Evolutionary conservation across 1,140 invertebrate genomes (phyloP).

Genomic region (Drosophila grimshawi): DNA sequence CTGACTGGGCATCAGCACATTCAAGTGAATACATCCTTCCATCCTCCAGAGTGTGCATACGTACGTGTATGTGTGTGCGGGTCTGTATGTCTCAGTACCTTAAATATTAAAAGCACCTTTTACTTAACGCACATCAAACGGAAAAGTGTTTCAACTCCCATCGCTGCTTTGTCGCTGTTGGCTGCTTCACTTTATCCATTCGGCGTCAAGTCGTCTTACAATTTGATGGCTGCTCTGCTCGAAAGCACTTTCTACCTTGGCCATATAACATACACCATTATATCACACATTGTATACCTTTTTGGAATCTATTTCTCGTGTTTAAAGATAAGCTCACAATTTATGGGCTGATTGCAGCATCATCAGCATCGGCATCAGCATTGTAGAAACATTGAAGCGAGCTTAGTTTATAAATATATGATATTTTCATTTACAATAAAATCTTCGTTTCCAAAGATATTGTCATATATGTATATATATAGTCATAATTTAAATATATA

Average conservation of each 20-base stretch:
- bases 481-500: no score
- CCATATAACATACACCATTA: neutral
- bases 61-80: constrained; percentile 24
- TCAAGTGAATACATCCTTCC: constrained; percentile 30
- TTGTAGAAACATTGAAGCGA: no score
- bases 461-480: no score
- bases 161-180: neutral
- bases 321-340: no score
- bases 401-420: no score
- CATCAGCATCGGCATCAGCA: no score
- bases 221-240: constrained; percentile 26
- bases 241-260: constrained; percentile 3
- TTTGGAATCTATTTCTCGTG: no score
- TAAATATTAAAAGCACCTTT: constrained; percentile 62
- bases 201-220: constrained; percentile 8
- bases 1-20: constrained; percentile 49
- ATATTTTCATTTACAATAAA: no score
- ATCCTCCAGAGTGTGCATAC: constrained; percentile 7
- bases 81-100: constrained; percentile 5
- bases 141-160: constrained; percentile 42
- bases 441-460: no score
- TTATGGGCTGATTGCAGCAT: no score
- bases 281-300: no score
- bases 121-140: constrained; percentile 63
- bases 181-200: constrained; percentile 14